Conservation (phyloP, 2,888 invertebrate genomes). For the Drosophila picticornis region DNA sequence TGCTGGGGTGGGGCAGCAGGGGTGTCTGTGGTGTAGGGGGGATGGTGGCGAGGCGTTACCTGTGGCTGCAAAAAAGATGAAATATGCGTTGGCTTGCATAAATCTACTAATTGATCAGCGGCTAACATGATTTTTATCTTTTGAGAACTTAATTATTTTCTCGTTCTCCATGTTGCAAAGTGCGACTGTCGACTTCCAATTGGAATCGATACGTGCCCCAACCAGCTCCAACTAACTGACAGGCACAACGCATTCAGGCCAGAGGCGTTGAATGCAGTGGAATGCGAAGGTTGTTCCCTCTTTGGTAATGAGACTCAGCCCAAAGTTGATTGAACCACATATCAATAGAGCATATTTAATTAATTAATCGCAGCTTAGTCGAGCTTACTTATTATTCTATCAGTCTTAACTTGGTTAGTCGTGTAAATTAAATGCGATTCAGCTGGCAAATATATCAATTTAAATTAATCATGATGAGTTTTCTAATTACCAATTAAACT, state of each 20-base stretch:
- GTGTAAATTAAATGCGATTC: background rate
- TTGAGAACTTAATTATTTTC: conserved; percentile 84
- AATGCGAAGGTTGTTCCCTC: conserved; percentile 64
- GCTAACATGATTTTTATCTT: conserved; percentile 84
- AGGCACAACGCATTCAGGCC: conserved; percentile 42
- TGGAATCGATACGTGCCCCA: conserved; percentile 62
- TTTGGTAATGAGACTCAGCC: conserved; percentile 14
- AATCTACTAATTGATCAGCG: conserved; percentile 83
- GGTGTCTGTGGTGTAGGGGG: background rate
- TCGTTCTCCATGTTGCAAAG: conserved; percentile 57
- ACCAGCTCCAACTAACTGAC: conserved; percentile 48
- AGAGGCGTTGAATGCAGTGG: conserved; percentile 53
- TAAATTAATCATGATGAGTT: background rate
- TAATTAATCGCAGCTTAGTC: conserved; percentile 3
- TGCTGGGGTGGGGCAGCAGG: background rate
- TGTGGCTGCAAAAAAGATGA: conserved; percentile 66
- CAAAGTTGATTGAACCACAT: conserved; percentile 9
- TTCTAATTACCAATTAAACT: background rate
- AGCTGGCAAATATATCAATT: background rate
- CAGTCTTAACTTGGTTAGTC: background rate
- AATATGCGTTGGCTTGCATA: conserved; percentile 70
- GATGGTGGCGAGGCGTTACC: conserved; percentile 21
- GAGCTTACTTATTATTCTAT: background rate
- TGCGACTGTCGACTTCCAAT: conserved; percentile 64
- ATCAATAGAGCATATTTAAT: background rate